Conservation (phyloP, 2,888 invertebrate species). For the Epinotia brunnichana region DNA sequence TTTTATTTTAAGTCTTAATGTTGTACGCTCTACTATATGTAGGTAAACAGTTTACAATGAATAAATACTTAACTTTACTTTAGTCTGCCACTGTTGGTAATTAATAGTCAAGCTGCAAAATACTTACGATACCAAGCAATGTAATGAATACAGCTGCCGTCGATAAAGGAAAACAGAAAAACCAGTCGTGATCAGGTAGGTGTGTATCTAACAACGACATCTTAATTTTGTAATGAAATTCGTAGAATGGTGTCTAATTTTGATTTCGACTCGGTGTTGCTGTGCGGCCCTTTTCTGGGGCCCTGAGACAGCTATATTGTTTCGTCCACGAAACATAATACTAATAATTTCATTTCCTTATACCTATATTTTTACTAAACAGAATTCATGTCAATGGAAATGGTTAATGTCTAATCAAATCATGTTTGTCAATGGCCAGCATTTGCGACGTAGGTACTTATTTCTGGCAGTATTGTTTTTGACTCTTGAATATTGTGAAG, state of each 20-base stretch:
- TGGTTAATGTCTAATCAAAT: background rate
- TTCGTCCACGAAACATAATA: slow-evolving; percentile 13
- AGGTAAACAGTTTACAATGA: too few species aligned
- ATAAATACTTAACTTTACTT: too few species aligned
- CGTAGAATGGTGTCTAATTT: background rate
- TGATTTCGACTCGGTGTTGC: background rate
- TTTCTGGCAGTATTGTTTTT: background rate
- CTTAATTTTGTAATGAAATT: background rate
- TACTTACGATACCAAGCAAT: slow-evolving; percentile 6
- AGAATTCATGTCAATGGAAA: background rate
- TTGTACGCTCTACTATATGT: too few species aligned
- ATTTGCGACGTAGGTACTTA: background rate
- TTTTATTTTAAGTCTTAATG: too few species aligned
- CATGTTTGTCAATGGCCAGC: background rate
- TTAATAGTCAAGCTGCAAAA: background rate
- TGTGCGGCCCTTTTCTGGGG: background rate
- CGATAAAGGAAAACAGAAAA: slow-evolving; percentile 3
- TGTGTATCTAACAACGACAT: slow-evolving; percentile 2
- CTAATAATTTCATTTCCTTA: background rate
- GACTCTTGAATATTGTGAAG: too few species aligned
- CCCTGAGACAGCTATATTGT: background rate
- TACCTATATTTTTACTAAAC: background rate
- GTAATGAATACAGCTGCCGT: background rate
- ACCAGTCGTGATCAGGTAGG: slow-evolving; percentile 3
- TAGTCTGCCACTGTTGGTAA: background rate